Conservation (phyloP, 2,888 invertebrate genomes). For the Ichneumon xanthorius region DNA sequence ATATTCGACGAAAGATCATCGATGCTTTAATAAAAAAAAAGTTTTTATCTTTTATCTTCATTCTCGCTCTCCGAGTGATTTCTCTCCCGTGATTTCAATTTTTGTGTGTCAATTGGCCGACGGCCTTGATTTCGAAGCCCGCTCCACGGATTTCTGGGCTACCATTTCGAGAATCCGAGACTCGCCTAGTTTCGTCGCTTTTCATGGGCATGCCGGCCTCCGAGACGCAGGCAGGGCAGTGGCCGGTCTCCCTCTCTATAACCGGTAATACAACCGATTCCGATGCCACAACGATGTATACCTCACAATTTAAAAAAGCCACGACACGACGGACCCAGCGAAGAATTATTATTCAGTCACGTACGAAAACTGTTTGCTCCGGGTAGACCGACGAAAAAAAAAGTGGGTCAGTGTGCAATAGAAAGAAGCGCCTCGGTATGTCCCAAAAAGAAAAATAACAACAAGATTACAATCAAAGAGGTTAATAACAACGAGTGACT, state of each 20-base stretch:
- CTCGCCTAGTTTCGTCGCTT: conserved; percentile 46
- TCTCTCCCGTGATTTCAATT: conserved; percentile 31
- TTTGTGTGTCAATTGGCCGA: conserved; percentile 57
- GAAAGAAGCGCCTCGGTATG: conserved; percentile 12
- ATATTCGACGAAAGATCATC: conserved; percentile 21
- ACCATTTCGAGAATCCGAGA: conserved; percentile 53
- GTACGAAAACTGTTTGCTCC: conserved; percentile 22
- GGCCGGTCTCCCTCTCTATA: background rate
- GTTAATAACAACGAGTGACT: conserved; percentile 28
- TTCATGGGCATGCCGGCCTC: background rate
- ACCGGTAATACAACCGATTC: conserved; percentile 31
- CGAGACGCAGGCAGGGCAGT: conserved; percentile 11
- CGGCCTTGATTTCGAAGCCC: conserved; percentile 55
- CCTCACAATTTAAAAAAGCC: background rate
- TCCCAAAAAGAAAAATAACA: conserved; percentile 27
- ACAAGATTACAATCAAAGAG: conserved; percentile 28
- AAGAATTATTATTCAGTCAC: conserved; percentile 5
- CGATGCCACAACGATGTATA: background rate
- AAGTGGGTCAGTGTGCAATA: conserved; percentile 47
- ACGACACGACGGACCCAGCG: background rate
- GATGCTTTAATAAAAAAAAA: background rate
- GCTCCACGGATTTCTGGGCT: conserved; percentile 26
- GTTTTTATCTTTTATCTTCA: background rate
- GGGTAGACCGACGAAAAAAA: conserved; percentile 7
- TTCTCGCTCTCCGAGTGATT: conserved; percentile 12